Evolutionary conservation across 2,888 invertebrate genomes (phyloP), one percentile per base, ranked within the genome.

Genomic region (Scaptomyza cyrtandrae): DNA sequence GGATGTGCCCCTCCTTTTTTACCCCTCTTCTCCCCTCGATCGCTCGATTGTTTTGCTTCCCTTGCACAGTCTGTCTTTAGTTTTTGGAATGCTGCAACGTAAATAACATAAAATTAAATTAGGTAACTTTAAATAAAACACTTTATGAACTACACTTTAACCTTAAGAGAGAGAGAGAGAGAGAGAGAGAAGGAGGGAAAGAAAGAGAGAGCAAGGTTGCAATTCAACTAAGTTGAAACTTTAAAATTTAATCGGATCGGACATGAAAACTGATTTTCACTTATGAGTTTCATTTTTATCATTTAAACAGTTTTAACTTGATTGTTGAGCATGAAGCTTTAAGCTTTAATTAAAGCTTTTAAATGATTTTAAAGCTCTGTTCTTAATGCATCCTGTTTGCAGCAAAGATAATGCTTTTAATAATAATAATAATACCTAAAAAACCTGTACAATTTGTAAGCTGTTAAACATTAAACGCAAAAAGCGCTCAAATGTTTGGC

Each of bases 401-500:
- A 1, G 5, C 29, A 7, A 5, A 37, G 6, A 37, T 35, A 35
- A 14, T n/a, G n/a, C n/a, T 35, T 35, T 6, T 35, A n/a, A n/a
- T n/a, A n/a, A n/a, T 35, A 3, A 2, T n/a, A 49, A 43, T 5
- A 29, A 6, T 29, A 2, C 27, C 41, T 11, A 13, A 27, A 43
- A 9, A 43, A 53, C 43, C 39, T 50, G n/a, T 55, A 24, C 19
- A 58, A 39, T 68, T 46, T 44, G 56, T 55, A 11, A 10, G 45
- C 43, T 53, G 31, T 48, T 24, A 16, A 44, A 11, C 27, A 33
- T 31, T 10, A 52, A 52, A 33, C 50, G 48, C 41, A 62, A 65
- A 19, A 63, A 35, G 41, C 49, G 41, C 48, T 52, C 55, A 55
- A 75, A 62, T 53, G 55, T 62, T 44, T 64, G 27, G 31, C 33